Evolutionary conservation across 2,888 invertebrate species (phyloP), one percentile per base, ranked within the genome.

Genomic region (Craniophora ligustri): DNA sequence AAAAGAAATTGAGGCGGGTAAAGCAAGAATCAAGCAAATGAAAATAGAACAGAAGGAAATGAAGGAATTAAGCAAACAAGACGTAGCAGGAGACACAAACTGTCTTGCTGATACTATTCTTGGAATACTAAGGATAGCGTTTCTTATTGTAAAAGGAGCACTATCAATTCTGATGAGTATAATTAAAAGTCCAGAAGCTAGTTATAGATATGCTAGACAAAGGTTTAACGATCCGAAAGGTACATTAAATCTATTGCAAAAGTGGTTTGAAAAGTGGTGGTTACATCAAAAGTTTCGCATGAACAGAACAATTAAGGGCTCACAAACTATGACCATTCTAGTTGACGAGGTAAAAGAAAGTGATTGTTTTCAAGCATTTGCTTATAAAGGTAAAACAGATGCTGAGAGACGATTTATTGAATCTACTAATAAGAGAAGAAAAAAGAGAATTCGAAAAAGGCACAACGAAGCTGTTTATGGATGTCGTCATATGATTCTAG

Each of bases 401-500:
- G 50, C 67, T 19, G 81, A 86, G 47, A 69, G 54, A 53, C 21
- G n/a, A 6, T 2, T 44, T 3, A 54, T 71, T 26, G 72, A 73
- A 38, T 34, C 36, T 1, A 64, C 66, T 23, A 59, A 18, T 2
- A 78, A 55, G 50, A 54, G 47, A 16, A 63, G 85, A 18, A 58
- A 59, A 38, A 62, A 16, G 35, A 76, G 84, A 57, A 80, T 82
- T 23, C 39, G 8, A n/a, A 72, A 71, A 41, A 75, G 86, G 36
- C 40, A 71, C 1, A 65, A 75, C 0, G 34, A 62, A 15, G 86
- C 85, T 13, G 0, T 82, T 5, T 65, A 54, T 19, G 67, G 81
- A 21, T 86, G 87, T 56, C 70, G 72, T 0, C 78, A 86, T 54
- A 61, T 69, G 14, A 48, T 86, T 21, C 66, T 89, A 34, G 68